phyloP scores from a whole-genome alignment of 92 coral and sea anemone genomes.

The Palythoa caribaeorum region DNA sequence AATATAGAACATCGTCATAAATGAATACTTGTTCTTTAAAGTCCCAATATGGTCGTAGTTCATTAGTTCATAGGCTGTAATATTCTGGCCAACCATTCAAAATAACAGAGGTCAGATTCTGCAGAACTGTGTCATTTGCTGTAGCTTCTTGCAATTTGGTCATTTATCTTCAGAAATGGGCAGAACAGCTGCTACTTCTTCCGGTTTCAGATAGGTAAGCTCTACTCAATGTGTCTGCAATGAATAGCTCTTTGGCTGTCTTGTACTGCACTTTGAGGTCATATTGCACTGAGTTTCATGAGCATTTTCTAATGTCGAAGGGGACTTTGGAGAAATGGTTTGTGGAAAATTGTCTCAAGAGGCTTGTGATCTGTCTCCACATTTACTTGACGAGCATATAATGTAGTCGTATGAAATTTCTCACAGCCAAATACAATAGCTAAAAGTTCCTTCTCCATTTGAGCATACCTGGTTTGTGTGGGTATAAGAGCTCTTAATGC shows the following conservation, averaged over 20 bases:
- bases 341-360: slow-evolving; percentile 50
- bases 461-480: slow-evolving; percentile 49
- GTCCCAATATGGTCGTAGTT: slow-evolving; percentile 42
- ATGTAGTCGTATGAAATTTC: slow-evolving; percentile 16
- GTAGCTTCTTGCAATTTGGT: slow-evolving; percentile 41
- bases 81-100: slow-evolving; percentile 49
- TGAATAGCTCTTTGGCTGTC: slow-evolving; percentile 39
- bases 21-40: slow-evolving; percentile 35
- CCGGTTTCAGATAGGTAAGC: slow-evolving; percentile 42
- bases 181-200: slow-evolving; percentile 40
- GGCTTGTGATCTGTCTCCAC: slow-evolving; percentile 60
- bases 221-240: slow-evolving; percentile 56
- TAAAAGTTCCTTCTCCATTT: slow-evolving; percentile 41
- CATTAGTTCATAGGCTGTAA: slow-evolving; percentile 5
- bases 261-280: slow-evolving; percentile 36
- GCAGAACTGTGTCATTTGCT: slow-evolving; percentile 30
- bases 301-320: slow-evolving; percentile 53
- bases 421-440: slow-evolving; percentile 40
- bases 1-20: not conserved
- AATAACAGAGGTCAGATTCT: slow-evolving; percentile 32
- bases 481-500: slow-evolving; percentile 28
- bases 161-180: slow-evolving; percentile 50
- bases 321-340: slow-evolving; percentile 50
- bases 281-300: slow-evolving; percentile 47
- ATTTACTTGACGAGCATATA: slow-evolving; percentile 36